Percentiles rank a stretch among this genome's conserved stretches.
Evolutionary conservation across 2,888 invertebrate genomes (phyloP).

Genomic region (Chrysomela aeneicollis): DNA sequence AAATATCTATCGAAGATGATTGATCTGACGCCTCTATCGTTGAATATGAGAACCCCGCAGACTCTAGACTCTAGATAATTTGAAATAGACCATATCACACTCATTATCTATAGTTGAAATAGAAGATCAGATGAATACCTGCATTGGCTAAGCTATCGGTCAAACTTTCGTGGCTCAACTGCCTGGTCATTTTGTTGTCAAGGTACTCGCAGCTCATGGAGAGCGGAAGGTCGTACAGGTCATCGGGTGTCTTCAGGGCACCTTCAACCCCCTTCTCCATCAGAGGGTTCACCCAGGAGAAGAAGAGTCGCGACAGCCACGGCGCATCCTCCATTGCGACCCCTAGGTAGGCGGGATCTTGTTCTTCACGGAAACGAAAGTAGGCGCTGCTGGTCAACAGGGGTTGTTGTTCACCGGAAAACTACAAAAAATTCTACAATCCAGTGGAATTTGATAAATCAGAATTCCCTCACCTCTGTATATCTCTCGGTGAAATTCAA

Average conservation of each 20-base stretch:
- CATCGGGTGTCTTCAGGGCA: constrained; percentile 76
- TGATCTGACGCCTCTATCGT: no score
- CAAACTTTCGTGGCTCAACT: constrained; percentile 9
- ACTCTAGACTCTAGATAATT: no score
- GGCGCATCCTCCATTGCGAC: constrained; percentile 82
- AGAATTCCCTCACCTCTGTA: constrained; percentile 46
- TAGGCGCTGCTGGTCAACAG: constrained; percentile 62
- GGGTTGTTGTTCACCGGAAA: constrained; percentile 50
- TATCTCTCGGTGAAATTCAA: constrained; percentile 51
- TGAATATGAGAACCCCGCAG: no score
- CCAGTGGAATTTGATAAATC: background rate
- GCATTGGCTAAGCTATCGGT: background rate
- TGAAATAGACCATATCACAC: no score
- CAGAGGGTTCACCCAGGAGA: constrained; percentile 88
- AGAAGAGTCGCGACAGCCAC: constrained; percentile 77
- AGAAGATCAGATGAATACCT: background rate
- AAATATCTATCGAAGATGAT: no score
- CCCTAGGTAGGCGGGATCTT: constrained; percentile 77
- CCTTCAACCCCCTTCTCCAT: constrained; percentile 82
- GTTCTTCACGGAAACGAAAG: constrained; percentile 71
- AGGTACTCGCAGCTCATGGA: constrained; percentile 69
- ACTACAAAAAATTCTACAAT: constrained; percentile 7
- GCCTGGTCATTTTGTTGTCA: constrained; percentile 65
- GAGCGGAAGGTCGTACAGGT: constrained; percentile 82
- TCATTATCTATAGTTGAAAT: no score